Evolutionary conservation across 2,113 vertebrate species (phyloP).

Genomic region (Polypterus bichir): DNA sequence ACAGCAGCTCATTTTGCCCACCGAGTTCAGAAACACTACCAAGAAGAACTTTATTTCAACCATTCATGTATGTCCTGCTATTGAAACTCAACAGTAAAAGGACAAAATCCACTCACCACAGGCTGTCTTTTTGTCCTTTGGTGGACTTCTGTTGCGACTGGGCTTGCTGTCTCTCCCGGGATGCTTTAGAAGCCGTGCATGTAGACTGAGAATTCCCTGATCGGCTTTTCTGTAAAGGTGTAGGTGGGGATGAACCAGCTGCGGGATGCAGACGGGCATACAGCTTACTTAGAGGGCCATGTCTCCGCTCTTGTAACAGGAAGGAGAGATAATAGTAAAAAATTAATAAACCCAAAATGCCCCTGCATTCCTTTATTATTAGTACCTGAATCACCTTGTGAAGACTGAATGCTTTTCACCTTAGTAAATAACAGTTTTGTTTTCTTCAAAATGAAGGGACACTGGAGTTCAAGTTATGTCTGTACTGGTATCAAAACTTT

Average conservation of each 20-base stretch:
- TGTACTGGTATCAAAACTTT: too few species aligned
- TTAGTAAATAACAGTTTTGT: too few species aligned
- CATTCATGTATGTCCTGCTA: too few species aligned
- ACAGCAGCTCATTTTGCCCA: neutral
- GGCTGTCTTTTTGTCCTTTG: slow-evolving; percentile 67
- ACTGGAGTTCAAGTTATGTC: too few species aligned
- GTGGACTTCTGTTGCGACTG: slow-evolving; percentile 54
- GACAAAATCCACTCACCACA: slow-evolving; percentile 48
- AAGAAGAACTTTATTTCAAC: neutral
- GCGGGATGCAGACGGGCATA: slow-evolving; percentile 49
- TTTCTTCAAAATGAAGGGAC: too few species aligned
- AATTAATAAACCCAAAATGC: slow-evolving; percentile 6
- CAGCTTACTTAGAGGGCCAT: slow-evolving; percentile 72
- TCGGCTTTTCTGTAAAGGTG: slow-evolving; percentile 56
- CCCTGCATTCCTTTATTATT: too few species aligned
- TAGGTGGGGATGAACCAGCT: slow-evolving; percentile 31
- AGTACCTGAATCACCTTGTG: too few species aligned
- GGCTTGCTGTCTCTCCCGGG: slow-evolving; percentile 40
- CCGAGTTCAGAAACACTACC: neutral
- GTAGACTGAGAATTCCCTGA: slow-evolving; percentile 55
- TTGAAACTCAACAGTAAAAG: neutral
- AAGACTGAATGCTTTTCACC: too few species aligned
- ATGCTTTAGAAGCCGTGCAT: slow-evolving; percentile 25
- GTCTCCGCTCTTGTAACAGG: slow-evolving; percentile 56
- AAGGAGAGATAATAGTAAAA: neutral